These are phyloP conservation scores for Drosophila pachea DNA, from an alignment of 1,140 invertebrate genomes.

Conservation along the genomic window DNA sequence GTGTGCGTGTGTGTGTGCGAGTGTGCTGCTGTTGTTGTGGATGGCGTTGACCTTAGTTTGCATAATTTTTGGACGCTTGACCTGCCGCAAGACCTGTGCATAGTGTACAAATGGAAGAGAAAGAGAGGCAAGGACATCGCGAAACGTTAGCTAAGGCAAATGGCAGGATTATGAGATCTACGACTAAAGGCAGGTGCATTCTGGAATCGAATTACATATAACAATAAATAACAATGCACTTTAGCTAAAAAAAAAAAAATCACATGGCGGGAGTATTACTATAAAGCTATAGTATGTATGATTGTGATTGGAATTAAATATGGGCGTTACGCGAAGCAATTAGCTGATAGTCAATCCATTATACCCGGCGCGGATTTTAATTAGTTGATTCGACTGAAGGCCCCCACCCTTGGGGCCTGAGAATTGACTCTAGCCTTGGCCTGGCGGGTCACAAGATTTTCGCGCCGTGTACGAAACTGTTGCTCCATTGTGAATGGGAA, in stretches of 20 bases:
- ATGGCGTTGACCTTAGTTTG: conserved; percentile 69
- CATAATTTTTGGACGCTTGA: conserved; percentile 72
- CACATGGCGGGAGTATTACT: neutral
- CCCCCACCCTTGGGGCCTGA: neutral
- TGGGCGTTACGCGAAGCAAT: neutral
- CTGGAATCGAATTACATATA: neutral
- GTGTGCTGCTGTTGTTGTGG: conserved; percentile 35
- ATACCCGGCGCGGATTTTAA: neutral
- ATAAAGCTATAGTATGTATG: no score
- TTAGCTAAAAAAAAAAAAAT: neutral
- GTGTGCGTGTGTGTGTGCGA: conserved; percentile 30
- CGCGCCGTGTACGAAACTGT: conserved; percentile 25
- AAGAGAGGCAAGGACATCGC: neutral
- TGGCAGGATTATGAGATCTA: no score
- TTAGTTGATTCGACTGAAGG: neutral
- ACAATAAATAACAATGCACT: neutral
- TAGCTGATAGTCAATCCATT: conserved; percentile 4
- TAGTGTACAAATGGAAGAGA: neutral
- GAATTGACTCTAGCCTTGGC: neutral
- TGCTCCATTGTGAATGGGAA: conserved; percentile 7
- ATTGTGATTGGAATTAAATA: conserved; percentile 2
- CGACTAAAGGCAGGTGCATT: no score
- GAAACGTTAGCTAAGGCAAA: no score
- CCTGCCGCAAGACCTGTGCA: conserved; percentile 52
- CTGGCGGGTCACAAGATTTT: conserved; percentile 9